phyloP scores from a whole-genome alignment of 2,113 vertebrate genomes.

The Ceratotherium simum region DNA sequence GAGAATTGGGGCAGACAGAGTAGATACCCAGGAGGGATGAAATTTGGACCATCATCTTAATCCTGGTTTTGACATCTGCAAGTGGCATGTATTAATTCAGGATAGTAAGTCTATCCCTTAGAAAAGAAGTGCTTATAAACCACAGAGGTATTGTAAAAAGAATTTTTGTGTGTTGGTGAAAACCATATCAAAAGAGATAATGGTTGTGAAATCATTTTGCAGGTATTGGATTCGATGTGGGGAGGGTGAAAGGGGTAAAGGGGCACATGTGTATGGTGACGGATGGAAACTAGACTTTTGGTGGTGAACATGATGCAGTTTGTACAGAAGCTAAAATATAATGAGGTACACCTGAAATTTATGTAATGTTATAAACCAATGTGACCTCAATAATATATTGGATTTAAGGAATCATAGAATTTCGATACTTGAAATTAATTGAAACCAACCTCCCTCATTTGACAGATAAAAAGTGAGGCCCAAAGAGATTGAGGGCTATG shows the following conservation, averaged over 20 bases:
- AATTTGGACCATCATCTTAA: neutral
- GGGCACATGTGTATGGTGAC: too few species aligned
- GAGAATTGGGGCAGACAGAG: neutral
- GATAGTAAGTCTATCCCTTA: neutral
- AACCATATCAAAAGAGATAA: neutral
- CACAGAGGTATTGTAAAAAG: neutral
- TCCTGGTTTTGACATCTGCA: slow-evolving; percentile 18
- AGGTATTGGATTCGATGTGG: neutral
- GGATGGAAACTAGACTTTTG: too few species aligned
- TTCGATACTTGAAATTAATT: neutral
- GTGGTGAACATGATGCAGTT: too few species aligned
- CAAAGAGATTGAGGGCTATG: neutral
- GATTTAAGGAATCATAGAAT: neutral
- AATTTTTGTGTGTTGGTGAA: neutral
- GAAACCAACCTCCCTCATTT: neutral
- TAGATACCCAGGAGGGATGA: neutral
- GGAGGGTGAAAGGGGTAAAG: too few species aligned
- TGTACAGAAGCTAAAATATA: too few species aligned
- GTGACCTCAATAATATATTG: neutral
- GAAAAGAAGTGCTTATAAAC: slow-evolving; percentile 35
- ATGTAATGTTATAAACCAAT: too few species aligned
- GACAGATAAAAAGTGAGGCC: neutral
- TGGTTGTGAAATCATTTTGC: slow-evolving; percentile 2
- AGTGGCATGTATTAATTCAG: neutral
- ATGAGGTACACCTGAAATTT: too few species aligned